Conservation (phyloP, 2,888 invertebrate genomes). For the Orthosia incerta region DNA sequence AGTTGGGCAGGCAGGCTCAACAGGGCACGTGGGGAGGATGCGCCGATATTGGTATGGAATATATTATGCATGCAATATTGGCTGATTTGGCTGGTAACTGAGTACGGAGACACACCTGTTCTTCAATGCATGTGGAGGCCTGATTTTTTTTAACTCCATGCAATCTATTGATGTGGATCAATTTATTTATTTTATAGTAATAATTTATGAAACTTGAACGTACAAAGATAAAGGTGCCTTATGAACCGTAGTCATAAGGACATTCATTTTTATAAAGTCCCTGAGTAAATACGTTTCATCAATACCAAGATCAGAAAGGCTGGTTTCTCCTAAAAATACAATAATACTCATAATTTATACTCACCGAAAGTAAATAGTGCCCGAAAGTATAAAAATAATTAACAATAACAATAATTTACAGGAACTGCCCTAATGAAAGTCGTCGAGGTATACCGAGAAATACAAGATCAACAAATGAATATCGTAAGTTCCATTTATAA, state of each 20-base stretch:
- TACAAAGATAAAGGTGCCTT: too few relatives aligned
- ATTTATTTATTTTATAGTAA: too few relatives aligned
- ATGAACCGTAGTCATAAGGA: too few relatives aligned
- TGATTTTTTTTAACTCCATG: neutral
- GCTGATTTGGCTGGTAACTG: constrained; percentile 12
- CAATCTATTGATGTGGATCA: neutral
- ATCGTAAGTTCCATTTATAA: constrained; percentile 93
- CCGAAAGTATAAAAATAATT: constrained; percentile 12
- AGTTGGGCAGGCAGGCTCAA: constrained; percentile 96
- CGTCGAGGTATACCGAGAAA: constrained; percentile 98
- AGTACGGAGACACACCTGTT: neutral
- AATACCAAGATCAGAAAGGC: neutral
- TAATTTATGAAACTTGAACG: too few relatives aligned
- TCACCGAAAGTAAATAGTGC: neutral
- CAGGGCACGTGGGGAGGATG: constrained; percentile 97
- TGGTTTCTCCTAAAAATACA: neutral
- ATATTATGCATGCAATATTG: constrained; percentile 69
- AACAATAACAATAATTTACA: constrained; percentile 81
- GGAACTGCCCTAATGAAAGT: constrained; percentile 97
- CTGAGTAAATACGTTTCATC: neutral
- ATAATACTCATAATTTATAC: neutral
- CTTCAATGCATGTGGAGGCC: neutral
- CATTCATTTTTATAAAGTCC: neutral
- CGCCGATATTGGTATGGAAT: constrained; percentile 95
- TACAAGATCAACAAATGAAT: constrained; percentile 98